These are phyloP conservation scores for Strigamia maritima DNA, from an alignment of 2,888 invertebrate genomes.

Conservation along the genomic window DNA sequence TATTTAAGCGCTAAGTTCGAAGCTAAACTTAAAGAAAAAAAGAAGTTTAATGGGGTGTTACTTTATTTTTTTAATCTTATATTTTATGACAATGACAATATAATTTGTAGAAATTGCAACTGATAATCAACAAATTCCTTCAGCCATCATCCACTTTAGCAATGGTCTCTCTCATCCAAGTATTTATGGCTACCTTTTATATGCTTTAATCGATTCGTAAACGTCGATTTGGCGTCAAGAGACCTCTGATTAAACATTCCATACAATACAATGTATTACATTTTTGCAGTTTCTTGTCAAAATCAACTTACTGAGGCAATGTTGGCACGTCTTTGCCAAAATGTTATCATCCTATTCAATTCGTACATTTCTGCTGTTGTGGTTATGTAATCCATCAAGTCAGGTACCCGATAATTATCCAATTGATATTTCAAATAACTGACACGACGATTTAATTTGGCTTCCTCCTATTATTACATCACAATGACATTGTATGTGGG, in stretches of 20 bases:
- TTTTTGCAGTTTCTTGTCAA: neutral
- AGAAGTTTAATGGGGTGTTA: no score
- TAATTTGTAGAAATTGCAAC: no score
- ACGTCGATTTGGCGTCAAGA: neutral
- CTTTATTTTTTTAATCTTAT: neutral
- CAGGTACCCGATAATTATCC: constrained; percentile 29
- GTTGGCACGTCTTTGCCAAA: neutral
- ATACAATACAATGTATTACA: neutral
- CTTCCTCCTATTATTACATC: neutral
- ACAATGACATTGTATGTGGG: neutral
- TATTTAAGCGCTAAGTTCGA: neutral
- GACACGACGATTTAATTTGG: neutral
- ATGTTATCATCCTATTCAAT: neutral
- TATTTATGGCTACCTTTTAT: no score
- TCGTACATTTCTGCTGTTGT: constrained; percentile 31
- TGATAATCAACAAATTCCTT: no score
- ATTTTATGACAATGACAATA: neutral
- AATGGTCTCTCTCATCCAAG: neutral
- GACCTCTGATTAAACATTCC: neutral
- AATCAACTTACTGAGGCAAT: neutral
- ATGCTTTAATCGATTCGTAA: neutral
- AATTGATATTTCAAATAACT: neutral
- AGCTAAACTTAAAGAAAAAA: no score
- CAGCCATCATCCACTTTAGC: neutral
- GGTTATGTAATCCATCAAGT: constrained; percentile 36